Base-by-base conservation (phyloP, 2,888 invertebrate species). In the Incurvaria masculella region DNA sequence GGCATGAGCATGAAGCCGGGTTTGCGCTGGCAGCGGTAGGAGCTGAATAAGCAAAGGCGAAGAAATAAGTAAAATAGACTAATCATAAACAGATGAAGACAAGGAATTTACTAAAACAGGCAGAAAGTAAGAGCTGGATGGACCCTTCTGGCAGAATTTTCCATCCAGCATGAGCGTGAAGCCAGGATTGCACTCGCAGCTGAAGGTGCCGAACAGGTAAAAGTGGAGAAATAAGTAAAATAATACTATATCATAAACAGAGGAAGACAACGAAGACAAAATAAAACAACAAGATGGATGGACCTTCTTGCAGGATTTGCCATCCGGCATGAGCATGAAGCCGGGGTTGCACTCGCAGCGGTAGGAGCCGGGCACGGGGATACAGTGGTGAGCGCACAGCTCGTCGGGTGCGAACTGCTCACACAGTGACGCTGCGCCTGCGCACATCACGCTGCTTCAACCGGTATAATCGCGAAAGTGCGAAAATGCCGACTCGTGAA, bases 301-400 rank as follows among this genome's bases (percentile, higher is more conserved):
- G n/a, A 75, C 75, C 72, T 76, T 64, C 57, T 78, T 81, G 57
- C 90, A 91, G 10, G 89, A 87, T 57, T 82, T 82, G 1, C 83
- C 83, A 63, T 91, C 91, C 20, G 84, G 70, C 81, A 84, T 83
- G 2, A 90, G 72, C 58, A 75, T 80, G 56, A 79, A 89, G 0
- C 88, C 89, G 48, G 84, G 79, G 45, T 83, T 81, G 60, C 91
- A 91, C 54, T 82, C 81, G 59, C 91, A 90, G 52, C 69, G 79
- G 60, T 84, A 89, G 0, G 90, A 89, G 1, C 86, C 86, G 0
- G 81, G 85, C 0, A 85, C 79, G 2, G 91, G 87, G 20, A 89
- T 81, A 61, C 92, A 93, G 57, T 87, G 83, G 57, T 92, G 91
- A 0, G 88, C 87, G 63, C 92, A 93, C 14, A 89, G 68, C 58